Conservation (phyloP, 2,797 vertebrate species). For the Intellagama lesueurii region DNA sequence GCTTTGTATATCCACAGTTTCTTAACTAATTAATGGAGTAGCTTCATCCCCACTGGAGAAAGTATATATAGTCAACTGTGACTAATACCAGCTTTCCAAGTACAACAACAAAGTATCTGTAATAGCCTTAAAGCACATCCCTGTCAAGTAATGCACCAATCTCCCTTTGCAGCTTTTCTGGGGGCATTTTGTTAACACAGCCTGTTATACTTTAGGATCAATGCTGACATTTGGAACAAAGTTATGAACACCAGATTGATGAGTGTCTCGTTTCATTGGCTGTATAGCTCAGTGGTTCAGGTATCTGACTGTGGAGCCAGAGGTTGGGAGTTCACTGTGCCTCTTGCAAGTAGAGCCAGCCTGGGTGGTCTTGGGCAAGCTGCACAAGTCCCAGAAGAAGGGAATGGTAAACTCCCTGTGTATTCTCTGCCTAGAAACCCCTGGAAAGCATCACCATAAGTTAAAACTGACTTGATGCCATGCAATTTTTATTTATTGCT, state of each 20-base stretch:
- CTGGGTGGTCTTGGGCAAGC: no score
- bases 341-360: no score
- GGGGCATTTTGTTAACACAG: conserved; percentile 6
- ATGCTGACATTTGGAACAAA: background rate
- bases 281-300: no score
- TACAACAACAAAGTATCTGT: background rate
- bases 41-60: background rate
- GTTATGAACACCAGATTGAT: background rate
- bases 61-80: background rate
- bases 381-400: no score
- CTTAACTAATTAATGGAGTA: background rate
- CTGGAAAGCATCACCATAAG: no score
- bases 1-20: background rate
- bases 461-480: no score
- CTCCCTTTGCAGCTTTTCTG: background rate
- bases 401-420: no score
- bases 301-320: no score
- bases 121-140: background rate
- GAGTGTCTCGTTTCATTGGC: background rate
- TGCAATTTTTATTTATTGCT: no score
- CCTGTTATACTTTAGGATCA: background rate
- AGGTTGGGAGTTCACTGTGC: no score
- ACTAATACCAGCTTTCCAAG: background rate
- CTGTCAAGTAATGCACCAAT: background rate
- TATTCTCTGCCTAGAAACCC: no score